Evolutionary conservation across 2,113 vertebrate species (phyloP), one percentile per base, ranked within the genome.

Genomic region (Rhegmatorhina hoffmannsi): DNA sequence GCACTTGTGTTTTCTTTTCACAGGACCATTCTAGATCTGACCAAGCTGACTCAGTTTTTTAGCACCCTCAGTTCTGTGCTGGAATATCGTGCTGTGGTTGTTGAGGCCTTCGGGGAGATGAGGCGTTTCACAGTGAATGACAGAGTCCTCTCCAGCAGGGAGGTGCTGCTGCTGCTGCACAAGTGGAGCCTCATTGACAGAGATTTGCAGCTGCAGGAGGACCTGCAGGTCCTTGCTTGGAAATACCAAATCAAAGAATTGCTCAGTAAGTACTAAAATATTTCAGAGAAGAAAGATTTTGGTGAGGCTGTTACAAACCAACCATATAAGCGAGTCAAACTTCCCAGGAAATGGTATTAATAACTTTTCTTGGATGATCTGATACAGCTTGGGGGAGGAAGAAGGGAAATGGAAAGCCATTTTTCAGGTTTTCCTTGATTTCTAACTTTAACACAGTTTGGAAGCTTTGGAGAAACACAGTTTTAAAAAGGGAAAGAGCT

Each of bases 111-210:
- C 82, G 92, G 67, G 86, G 97, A 97, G 64, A 92, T 98, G 47
- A 92, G 95, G 60, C 94, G 97, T 36, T 97, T 98, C 63, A 97
- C 97, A 0, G 94, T 98, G 36, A 98, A 95, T 1, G 94, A 98
- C 31, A 90, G 95, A 2, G 53, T 97, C 9, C 97, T 99, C 21
- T 98, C 99, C 34, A 96, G 92, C 84, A 94, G 72, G 17, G 98
- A 99, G 5, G 89, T 97, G 23, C 98, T 99, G 29, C 2, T 97
- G 19, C 97, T 99, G 89, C 97, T 99, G 70, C 97, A 98, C 25
- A 98, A 98, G 87, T 99, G 99, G 99, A 98, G 98, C 78, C 59
- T 98, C 29, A 31, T 98, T 1, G 93, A 96, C 62, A 96, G 68
- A 34, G 97, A 98, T 73, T 29, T 60, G 14, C 62, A 83, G 5